These are phyloP conservation scores for Poecilia gillii DNA, from an alignment of 2,797 vertebrate species.

Conservation along the genomic window DNA sequence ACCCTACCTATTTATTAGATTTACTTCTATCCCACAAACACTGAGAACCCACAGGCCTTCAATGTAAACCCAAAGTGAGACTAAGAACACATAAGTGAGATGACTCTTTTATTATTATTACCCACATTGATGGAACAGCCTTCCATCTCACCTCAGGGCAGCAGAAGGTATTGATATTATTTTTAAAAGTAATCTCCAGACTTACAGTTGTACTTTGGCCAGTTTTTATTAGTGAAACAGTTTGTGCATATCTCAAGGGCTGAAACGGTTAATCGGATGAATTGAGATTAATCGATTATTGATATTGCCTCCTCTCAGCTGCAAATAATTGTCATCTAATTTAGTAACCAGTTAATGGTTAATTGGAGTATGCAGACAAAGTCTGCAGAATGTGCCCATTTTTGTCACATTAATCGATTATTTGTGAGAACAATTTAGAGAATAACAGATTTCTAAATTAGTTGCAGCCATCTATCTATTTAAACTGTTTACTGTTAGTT, in stretches of 20 bases:
- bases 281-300: too few species aligned
- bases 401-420: too few species aligned
- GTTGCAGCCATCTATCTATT: too few species aligned
- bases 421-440: too few species aligned
- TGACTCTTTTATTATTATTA: neutral
- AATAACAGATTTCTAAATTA: too few species aligned
- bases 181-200: neutral
- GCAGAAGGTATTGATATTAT: neutral
- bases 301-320: too few species aligned
- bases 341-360: neutral
- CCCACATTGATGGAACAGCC: neutral
- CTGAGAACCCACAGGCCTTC: neutral
- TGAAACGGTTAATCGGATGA: neutral
- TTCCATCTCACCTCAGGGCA: neutral
- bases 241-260: neutral
- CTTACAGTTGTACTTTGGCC: neutral
- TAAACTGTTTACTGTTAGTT: too few species aligned
- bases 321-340: too few species aligned
- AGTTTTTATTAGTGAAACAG: neutral
- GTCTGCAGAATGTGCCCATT: too few species aligned
- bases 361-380: too few species aligned
- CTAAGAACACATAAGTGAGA: conserved; percentile 8
- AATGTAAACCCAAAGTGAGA: neutral
- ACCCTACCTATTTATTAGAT: neutral
- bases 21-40: neutral